phyloP scores from a whole-genome alignment of 2,113 vertebrate genomes.

The Chamaetylas fuelleborni region DNA sequence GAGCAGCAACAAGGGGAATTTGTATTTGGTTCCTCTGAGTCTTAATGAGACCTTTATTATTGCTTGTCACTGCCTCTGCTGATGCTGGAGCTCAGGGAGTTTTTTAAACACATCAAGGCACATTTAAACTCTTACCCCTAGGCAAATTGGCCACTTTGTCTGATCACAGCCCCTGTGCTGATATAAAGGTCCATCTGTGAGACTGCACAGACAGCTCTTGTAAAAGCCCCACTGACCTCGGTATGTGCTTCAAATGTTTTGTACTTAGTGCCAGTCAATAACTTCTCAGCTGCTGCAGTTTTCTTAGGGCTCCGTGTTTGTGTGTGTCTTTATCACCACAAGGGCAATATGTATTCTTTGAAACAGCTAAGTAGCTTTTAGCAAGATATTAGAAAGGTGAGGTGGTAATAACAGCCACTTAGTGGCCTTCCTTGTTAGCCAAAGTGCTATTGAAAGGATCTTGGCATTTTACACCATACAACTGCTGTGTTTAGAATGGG shows the following conservation, averaged over 20 bases:
- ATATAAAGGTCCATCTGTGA: slow-evolving; percentile 49
- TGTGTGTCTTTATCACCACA: not conserved
- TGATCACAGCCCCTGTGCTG: slow-evolving; percentile 28
- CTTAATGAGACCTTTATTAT: slow-evolving; percentile 48
- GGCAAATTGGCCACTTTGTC: slow-evolving; percentile 48
- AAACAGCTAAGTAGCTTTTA: slow-evolving; percentile 39
- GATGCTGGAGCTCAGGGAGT: not conserved
- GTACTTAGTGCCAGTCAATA: not conserved
- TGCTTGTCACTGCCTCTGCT: not conserved
- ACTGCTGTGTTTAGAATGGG: not conserved
- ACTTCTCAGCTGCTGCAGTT: not conserved
- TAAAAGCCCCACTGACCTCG: not conserved
- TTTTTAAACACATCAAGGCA: slow-evolving; percentile 52
- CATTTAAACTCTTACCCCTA: slow-evolving; percentile 35
- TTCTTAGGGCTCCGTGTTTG: not conserved
- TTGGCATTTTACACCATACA: not conserved
- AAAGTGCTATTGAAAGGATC: not conserved
- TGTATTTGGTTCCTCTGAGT: slow-evolving; percentile 32
- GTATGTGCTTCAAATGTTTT: not conserved
- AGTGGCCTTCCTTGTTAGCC: not conserved
- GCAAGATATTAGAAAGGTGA: slow-evolving; percentile 3
- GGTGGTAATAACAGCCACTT: not conserved
- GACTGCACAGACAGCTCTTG: slow-evolving; percentile 32
- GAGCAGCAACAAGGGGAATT: slow-evolving; percentile 43
- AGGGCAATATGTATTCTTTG: not conserved